Evolutionary conservation across 2,797 vertebrate species (phyloP), one percentile per base, ranked within the genome.

Genomic region (Enteromius afrohamiltoni): DNA sequence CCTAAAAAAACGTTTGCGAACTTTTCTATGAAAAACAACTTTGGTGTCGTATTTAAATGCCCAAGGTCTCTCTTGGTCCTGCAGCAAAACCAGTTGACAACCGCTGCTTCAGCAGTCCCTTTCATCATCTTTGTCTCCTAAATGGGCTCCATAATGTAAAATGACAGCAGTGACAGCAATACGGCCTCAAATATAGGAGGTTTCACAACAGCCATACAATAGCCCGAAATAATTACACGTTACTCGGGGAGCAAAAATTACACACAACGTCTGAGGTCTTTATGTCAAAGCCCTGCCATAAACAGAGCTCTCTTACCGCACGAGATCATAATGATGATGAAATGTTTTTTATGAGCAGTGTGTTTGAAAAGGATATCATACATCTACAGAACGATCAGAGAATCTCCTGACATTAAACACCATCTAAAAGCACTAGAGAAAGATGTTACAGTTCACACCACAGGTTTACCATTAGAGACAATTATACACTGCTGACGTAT

Each of bases 101-200:
- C 75, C 10, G 4, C 37, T 80, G 62, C 62, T 86, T 82, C 76
- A 45, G 42, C 42, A 77, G 29, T n/a, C 37, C 40, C 74, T 81
- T 80, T 85, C 10, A 73, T 73, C 65, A 73, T 75, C 31, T 17
- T 37, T 2, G n/a, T 62, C 58, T 47, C 37, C 69, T 34, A 65
- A 79, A 71, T 68, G 31, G 37, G 40, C 55, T 80, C 79, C n/a
- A 62, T 58, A 34, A 80, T 85, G 67, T 45, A 73, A 83, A 87
- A 26, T 47, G 78, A 85, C 58, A 10, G 17, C 68, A 26, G 64
- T 19, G 60, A 67, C 47, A 73, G 70, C 23, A 58, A 49, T 49
- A 84, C 47, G 31, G 75, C 34, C 80, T 42, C 14, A 64, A 82
- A 71, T 49, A 77, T 16, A 53, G 58, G 40, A 68, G 42, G 49